These are phyloP conservation scores for Caenorhabditis doughertyi DNA, from an alignment of 2,888 invertebrate species.

Conservation along the genomic window DNA sequence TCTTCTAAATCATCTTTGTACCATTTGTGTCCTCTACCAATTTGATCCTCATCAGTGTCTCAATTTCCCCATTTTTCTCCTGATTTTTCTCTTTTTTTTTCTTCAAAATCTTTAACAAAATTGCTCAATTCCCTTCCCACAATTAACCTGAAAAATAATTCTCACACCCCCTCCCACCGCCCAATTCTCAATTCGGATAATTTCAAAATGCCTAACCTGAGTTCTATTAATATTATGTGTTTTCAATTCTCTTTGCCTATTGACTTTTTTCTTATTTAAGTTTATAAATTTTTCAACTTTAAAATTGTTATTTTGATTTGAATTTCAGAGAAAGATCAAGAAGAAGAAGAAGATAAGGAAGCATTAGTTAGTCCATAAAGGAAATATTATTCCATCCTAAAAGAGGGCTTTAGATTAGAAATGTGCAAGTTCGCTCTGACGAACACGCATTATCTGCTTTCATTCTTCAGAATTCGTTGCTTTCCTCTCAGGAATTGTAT, in stretches of 20 bases:
- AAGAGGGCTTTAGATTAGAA: too few relatives aligned
- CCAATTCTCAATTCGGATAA: conserved; percentile 25
- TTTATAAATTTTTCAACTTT: background rate
- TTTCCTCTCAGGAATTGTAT: too few relatives aligned
- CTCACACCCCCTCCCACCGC: conserved; percentile 6
- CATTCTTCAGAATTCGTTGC: too few relatives aligned
- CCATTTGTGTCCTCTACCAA: background rate
- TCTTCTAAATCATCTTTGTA: background rate
- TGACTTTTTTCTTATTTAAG: conserved; percentile 1
- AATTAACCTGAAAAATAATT: conserved; percentile 1
- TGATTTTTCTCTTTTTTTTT: background rate
- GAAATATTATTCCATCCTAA: too few relatives aligned
- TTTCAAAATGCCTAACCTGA: background rate
- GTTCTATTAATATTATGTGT: conserved; percentile 19
- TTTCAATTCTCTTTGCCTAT: conserved; percentile 1
- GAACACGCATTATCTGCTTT: too few relatives aligned
- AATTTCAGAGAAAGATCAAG: too few relatives aligned
- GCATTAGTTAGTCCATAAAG: too few relatives aligned
- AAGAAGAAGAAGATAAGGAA: too few relatives aligned
- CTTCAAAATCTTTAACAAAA: conserved; percentile 23
- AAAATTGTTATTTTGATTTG: background rate
- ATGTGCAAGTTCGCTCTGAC: too few relatives aligned
- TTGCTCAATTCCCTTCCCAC: conserved; percentile 34
- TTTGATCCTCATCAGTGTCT: conserved; percentile 17
- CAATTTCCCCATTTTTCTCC: too few relatives aligned